These are phyloP conservation scores for Cataglyphis cursor DNA, from an alignment of 2,888 invertebrate genomes.

Conservation along the genomic window DNA sequence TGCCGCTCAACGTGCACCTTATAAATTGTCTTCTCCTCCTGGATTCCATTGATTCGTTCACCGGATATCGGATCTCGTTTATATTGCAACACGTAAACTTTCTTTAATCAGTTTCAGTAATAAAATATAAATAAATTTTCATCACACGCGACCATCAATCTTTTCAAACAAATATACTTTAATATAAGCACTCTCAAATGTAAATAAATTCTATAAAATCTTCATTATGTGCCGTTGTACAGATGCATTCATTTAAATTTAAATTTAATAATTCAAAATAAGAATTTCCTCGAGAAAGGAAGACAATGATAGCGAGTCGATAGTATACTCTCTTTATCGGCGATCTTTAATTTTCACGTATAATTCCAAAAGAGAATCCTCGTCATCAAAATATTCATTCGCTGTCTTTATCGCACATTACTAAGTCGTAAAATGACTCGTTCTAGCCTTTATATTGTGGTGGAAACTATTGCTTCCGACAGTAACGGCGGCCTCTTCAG, in stretches of 20 bases:
- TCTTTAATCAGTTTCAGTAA: conserved; percentile 9
- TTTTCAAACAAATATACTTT: not conserved
- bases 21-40: not conserved
- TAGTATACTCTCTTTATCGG: not conserved
- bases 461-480: conserved; percentile 30
- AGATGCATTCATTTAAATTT: not conserved
- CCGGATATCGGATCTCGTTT: not conserved
- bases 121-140: not conserved
- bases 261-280: conserved; percentile 16
- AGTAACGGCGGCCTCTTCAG: not conserved
- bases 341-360: not conserved
- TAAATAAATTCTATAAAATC: conserved; percentile 9
- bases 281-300: not conserved
- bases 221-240: not conserved
- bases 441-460: conserved; percentile 25
- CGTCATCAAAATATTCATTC: conserved; percentile 10
- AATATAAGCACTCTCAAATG: not conserved
- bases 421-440: not conserved
- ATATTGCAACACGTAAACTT: not conserved
- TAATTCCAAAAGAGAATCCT: conserved; percentile 3
- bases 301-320: not conserved
- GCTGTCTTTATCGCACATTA: conserved; percentile 7
- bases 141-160: conserved; percentile 4
- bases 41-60: not conserved
- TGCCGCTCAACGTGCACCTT: conserved; percentile 3